Conservation (phyloP, 2,113 vertebrate species). For the Anas platyrhynchos region DNA sequence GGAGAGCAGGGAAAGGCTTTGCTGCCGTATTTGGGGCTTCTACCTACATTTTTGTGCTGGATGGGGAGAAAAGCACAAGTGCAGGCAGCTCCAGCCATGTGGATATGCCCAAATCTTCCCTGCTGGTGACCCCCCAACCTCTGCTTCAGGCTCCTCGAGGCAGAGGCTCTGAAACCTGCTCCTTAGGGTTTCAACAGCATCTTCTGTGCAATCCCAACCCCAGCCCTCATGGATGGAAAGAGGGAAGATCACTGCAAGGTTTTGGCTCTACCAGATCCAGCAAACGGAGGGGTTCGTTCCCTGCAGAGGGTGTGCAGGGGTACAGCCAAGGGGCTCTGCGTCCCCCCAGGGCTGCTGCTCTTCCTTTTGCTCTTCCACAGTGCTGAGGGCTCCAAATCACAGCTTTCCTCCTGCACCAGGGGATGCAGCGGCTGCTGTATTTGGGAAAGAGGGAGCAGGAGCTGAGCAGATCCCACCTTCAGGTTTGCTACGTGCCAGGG, state of each 20-base stretch:
- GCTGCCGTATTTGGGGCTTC: background rate
- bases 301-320: background rate
- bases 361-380: background rate
- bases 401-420: background rate
- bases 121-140: no score
- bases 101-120: rapidly evolving
- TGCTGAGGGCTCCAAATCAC: background rate
- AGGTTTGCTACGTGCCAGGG: background rate
- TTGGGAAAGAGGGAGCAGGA: background rate
- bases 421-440: background rate
- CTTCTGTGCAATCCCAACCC: background rate
- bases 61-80: background rate
- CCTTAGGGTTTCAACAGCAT: no score
- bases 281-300: background rate
- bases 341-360: background rate
- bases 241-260: background rate
- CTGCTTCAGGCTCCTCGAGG: no score
- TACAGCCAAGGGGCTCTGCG: no score
- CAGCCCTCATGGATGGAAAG: background rate
- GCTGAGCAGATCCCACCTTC: rapidly evolving
- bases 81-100: background rate
- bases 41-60: rapidly evolving
- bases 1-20: background rate
- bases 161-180: no score
- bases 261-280: background rate